Evolutionary conservation across 2,888 invertebrate genomes (phyloP), one percentile per base, ranked within the genome.

Genomic region (Leptinotarsa haldemani): DNA sequence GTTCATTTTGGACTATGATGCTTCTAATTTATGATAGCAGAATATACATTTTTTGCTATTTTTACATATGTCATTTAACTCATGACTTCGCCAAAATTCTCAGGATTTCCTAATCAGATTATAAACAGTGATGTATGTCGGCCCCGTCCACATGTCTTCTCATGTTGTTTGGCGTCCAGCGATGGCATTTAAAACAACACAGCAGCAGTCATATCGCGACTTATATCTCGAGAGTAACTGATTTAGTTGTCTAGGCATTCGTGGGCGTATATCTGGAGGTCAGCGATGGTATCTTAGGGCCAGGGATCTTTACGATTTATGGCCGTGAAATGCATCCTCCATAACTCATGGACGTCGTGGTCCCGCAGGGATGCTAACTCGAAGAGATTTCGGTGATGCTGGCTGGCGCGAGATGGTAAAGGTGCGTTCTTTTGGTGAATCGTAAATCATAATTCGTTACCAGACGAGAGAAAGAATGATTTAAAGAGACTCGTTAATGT

Each of bases 191-290:
- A 78, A 80, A 78, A 78, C 75, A 75, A 75, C 75, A 74, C 77
- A 76, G 75, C 80, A 74, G 80, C 78, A 77, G 75, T 74, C 73
- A 77, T 79, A 79, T 77, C 80, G 77, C 77, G 75, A 75, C 76
- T 78, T 78, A 79, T 73, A 76, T 78, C 78, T 78, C 67, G 73
- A 75, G 68, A 82, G 82, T 85, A 85, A 86, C 85, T 87, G 87
- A 87, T 87, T 87, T 87, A 87, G 87, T 87, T 87, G 87, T 87
- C 86, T 87, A 86, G 87, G 83, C 82, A 82, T 82, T 85, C 83
- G 86, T 87, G 86, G 87, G 87, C 87, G 87, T 86, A 86, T 86
- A 75, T 77, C 75, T 76, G 71, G 74, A 76, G 78, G 78, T 78
- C 75, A 78, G 74, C 69, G 78, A 78, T 78, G 74, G 66, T 77